Evolutionary conservation across 2,113 vertebrate species (phyloP).

Genomic region (Marmota monax): DNA sequence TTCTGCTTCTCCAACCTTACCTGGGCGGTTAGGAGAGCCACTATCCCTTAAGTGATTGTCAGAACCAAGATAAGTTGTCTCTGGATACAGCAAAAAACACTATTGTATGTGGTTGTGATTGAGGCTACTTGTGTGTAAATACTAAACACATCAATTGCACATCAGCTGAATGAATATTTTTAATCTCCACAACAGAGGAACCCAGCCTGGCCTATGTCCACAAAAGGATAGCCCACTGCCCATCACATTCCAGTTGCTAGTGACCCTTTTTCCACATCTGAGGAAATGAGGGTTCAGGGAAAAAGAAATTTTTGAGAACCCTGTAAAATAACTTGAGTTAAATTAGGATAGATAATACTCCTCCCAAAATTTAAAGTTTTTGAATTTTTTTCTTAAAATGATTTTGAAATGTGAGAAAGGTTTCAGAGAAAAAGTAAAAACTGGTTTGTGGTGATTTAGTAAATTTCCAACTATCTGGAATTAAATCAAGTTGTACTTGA

Average conservation of each 20-base stretch:
- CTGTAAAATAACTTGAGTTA: constrained; percentile 26
- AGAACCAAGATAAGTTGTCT: constrained; percentile 51
- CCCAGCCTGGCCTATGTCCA: not conserved
- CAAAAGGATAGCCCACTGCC: not conserved
- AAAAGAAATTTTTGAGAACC: not conserved
- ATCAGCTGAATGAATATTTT: constrained; percentile 47
- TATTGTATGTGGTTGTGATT: constrained; percentile 43
- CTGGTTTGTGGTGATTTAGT: constrained; percentile 22
- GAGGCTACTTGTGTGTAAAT: not conserved
- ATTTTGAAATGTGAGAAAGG: constrained; percentile 46
- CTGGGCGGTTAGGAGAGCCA: constrained; percentile 23
- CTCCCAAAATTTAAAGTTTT: constrained; percentile 21
- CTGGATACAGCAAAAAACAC: not conserved
- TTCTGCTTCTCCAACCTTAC: constrained; percentile 16
- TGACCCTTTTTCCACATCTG: constrained; percentile 30
- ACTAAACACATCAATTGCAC: not conserved
- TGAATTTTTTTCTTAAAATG: not conserved
- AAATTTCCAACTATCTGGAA: not conserved
- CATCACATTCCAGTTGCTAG: not conserved
- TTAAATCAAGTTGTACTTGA: constrained; percentile 50
- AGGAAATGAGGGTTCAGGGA: not conserved
- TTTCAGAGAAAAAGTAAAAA: constrained; percentile 51
- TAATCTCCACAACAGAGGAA: not conserved
- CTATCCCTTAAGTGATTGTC: constrained; percentile 1
- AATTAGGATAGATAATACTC: not conserved